Evolutionary conservation across 2,113 vertebrate species (phyloP).

Genomic region (Tricholaema leucomelas): DNA sequence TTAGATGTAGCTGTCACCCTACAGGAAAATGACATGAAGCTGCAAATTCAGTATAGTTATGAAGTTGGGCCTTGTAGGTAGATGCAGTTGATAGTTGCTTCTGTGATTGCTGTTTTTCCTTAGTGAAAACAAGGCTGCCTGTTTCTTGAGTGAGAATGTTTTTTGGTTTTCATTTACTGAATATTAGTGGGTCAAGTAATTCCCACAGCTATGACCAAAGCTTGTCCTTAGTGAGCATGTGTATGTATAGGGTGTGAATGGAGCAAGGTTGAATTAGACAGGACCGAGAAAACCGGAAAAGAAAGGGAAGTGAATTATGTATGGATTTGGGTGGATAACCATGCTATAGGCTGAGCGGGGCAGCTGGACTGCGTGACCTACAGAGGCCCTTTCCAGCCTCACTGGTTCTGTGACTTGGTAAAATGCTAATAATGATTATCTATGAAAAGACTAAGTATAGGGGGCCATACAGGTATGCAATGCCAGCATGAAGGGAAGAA

Average conservation of each 20-base stretch:
- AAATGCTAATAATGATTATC: neutral
- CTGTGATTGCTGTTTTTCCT: neutral
- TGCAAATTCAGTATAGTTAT: neutral
- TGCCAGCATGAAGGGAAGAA: neutral
- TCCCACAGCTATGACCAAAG: neutral
- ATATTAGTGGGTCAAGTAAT: neutral
- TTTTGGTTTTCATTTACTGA: neutral
- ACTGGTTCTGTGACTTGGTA: neutral
- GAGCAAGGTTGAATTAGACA: neutral
- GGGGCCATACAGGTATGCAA: neutral
- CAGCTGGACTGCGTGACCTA: neutral
- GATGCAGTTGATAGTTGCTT: neutral
- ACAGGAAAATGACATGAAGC: neutral
- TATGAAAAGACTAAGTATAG: neutral
- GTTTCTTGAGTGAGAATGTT: neutral
- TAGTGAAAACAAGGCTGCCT: neutral
- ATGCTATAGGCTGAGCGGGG: neutral
- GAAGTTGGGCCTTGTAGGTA: rapidly evolving
- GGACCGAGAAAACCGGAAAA: neutral
- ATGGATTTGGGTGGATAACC: neutral
- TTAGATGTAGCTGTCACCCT: neutral
- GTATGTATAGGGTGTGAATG: neutral
- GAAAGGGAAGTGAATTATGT: neutral
- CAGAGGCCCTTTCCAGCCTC: neutral
- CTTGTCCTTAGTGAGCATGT: neutral